Conservation (phyloP, 2,888 invertebrate genomes). For the Euplagia quadripunctaria region DNA sequence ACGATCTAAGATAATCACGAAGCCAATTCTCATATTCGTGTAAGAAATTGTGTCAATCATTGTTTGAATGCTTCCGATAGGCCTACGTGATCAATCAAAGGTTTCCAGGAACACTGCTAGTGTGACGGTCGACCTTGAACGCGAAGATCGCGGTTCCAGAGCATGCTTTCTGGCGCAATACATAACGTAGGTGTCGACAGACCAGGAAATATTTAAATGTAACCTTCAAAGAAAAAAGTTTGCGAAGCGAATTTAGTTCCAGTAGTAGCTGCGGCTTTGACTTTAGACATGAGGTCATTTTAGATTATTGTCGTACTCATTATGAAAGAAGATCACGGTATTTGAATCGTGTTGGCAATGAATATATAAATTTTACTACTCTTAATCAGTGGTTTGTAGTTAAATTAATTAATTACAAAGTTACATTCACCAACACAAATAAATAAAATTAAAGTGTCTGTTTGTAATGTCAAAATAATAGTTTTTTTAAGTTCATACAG, state of each 20-base stretch:
- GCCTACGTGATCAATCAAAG: conserved; percentile 50
- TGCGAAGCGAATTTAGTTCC: conserved; percentile 55
- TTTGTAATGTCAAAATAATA: too few species aligned
- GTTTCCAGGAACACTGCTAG: conserved; percentile 57
- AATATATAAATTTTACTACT: background rate
- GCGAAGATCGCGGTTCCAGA: conserved; percentile 62
- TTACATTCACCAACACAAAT: background rate
- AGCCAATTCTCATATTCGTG: conserved; percentile 7
- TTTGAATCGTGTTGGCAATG: background rate
- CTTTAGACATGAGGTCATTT: conserved; percentile 15
- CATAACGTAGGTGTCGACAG: conserved; percentile 62
- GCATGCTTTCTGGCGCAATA: conserved; percentile 67
- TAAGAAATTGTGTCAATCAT: conserved; percentile 24
- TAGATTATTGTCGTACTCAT: conserved; percentile 2
- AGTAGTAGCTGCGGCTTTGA: conserved; percentile 29
- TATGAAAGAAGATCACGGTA: conserved; percentile 5
- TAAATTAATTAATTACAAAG: background rate
- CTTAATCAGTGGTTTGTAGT: background rate
- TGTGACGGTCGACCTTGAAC: conserved; percentile 53
- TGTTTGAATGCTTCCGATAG: conserved; percentile 14
- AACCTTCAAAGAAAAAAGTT: conserved; percentile 67
- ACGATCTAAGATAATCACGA: conserved; percentile 13
- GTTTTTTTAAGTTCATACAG: too few species aligned
- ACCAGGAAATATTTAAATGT: conserved; percentile 65
- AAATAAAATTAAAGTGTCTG: too few species aligned